These are phyloP conservation scores for Eulimnadia texana DNA, from an alignment of 1,140 invertebrate genomes.

Conservation along the genomic window DNA sequence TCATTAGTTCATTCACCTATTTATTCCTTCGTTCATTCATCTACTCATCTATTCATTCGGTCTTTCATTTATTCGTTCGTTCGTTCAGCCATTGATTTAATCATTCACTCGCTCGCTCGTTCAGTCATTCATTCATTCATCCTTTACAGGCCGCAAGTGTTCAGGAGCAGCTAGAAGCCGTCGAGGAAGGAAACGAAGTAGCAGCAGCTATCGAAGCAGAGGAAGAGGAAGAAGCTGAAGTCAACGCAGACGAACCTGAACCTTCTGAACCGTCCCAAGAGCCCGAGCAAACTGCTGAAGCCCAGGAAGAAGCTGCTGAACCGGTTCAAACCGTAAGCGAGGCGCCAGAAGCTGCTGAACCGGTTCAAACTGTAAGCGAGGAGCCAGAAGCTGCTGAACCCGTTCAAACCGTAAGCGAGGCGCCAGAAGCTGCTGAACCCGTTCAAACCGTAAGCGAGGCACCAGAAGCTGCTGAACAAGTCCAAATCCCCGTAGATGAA, in stretches of 20 bases:
- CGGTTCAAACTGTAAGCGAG: conserved; percentile 28
- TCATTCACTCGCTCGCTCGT: too few species aligned
- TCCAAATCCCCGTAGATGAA: conserved; percentile 8
- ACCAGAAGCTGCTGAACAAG: conserved; percentile 5
- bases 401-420: neutral
- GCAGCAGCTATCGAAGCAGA: conserved; percentile 51
- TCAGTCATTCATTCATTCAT: too few species aligned
- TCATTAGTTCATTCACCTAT: too few species aligned
- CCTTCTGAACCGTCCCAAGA: neutral
- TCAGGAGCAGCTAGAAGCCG: too few species aligned
- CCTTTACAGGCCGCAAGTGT: too few species aligned
- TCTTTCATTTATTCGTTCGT: too few species aligned
- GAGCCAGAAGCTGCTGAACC: conserved; percentile 8
- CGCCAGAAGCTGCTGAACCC: conserved; percentile 26
- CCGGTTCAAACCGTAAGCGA: neutral
- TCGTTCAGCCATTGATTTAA: too few species aligned
- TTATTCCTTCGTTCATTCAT: too few species aligned
- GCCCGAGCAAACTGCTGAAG: too few species aligned
- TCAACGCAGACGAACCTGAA: conserved; percentile 23
- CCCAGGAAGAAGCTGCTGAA: conserved; percentile 13
- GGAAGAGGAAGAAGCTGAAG: conserved; percentile 29
- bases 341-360: conserved; percentile 25
- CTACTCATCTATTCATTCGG: too few species aligned
- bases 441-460: conserved; percentile 27
- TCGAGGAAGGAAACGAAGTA: conserved; percentile 27